Percentiles rank a stretch among this genome's conserved stretches.
Conservation (phyloP, 2,797 vertebrate genomes). For the Poecilia picta region DNA sequence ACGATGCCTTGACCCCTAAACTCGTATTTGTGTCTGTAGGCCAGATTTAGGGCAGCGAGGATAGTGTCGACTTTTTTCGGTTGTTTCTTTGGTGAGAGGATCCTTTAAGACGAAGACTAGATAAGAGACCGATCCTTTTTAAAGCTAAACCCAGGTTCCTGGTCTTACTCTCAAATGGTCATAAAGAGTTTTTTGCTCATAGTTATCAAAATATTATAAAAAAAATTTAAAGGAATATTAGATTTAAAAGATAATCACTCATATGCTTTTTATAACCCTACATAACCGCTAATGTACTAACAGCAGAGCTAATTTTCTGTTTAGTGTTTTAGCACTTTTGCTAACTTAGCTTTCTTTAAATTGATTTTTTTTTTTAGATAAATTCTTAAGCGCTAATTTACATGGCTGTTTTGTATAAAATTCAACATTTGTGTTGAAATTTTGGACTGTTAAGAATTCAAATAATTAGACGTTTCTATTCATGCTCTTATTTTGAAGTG, state of each 20-base stretch:
- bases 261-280: neutral
- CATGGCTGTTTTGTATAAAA: too few species aligned
- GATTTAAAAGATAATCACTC: neutral
- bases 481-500: too few species aligned
- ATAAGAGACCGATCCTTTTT: slow-evolving; percentile 45
- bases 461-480: too few species aligned
- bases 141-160: neutral
- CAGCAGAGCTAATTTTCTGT: too few species aligned
- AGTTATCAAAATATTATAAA: neutral
- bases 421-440: too few species aligned
- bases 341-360: too few species aligned
- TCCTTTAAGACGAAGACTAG: slow-evolving; percentile 54
- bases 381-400: too few species aligned
- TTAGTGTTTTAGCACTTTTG: too few species aligned
- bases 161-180: neutral
- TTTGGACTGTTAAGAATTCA: too few species aligned
- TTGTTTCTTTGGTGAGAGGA: slow-evolving; percentile 52
- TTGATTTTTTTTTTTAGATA: too few species aligned
- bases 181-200: neutral
- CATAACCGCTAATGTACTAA: too few species aligned
- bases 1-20: slow-evolving; percentile 76
- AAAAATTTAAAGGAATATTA: neutral
- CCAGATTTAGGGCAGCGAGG: slow-evolving; percentile 75
- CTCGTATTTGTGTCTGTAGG: slow-evolving; percentile 82
- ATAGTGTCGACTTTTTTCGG: slow-evolving; percentile 71